Base-by-base conservation (phyloP, 2,797 vertebrate species). In the Pantherophis alleghaniensis region DNA sequence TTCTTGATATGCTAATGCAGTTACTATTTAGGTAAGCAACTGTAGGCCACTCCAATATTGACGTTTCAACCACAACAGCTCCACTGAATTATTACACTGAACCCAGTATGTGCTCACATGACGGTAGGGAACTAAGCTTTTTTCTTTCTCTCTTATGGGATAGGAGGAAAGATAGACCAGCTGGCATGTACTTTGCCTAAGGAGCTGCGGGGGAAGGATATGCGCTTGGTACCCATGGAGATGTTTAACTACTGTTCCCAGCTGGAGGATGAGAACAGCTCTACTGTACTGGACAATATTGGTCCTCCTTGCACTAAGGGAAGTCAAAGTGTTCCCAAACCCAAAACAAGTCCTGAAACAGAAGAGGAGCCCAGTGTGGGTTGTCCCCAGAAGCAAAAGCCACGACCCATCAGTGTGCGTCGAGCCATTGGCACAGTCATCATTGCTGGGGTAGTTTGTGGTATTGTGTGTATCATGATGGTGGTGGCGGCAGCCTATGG, bases 161-260 rank as follows among this genome's bases (percentile, higher is more conserved):
- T 93, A 99, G 99, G 94, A 97, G 98, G 97, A 94, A 99, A 97
- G 97, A 98, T 97, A 0, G 98, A 98, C 93, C 99, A 98, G 26
- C 97, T 99, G 94, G 98, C 99, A 94, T 99, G 99, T 95, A 99
- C 99, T 32, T 98, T 99, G 53, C 99, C 99, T 16, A 99, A 99
- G 97, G 99, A 99, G 94, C 98, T 99, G 97, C 98, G 99, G 95
- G 99, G 99, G 91, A 98, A 99, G 96, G 99, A 99, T 97, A 99
- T 99, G 97, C 98, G 99, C 0, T 97, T 98, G 90, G 98, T 99
- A 92, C 99, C 99, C 3, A 98, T 99, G 97, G 99, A 99, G 97
- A 99, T 99, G 99, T 99, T 99, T 97, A 99, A 99, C 98, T 99
- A 99, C 97, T 99, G 99, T 96, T 98, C 99, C 92, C 98, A 99